Conservation (phyloP, 2,797 vertebrate genomes). For the Galagoides demidoff region DNA sequence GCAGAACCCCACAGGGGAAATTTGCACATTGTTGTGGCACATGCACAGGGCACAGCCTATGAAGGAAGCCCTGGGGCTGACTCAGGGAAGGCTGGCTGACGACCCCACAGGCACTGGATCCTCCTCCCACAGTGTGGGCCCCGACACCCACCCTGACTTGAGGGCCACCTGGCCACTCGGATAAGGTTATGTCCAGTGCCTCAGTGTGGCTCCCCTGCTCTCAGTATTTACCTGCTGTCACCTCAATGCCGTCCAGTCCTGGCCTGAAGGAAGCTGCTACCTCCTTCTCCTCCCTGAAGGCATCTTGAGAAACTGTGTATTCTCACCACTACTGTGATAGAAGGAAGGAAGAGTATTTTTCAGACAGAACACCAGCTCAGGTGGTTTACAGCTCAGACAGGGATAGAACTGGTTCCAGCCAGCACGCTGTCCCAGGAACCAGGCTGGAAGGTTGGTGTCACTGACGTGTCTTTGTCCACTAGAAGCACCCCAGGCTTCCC, state of each 20-base stretch:
- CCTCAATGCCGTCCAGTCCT: not conserved
- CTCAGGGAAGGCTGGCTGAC: not conserved
- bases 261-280: not conserved
- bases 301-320: not conserved
- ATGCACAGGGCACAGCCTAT: not conserved
- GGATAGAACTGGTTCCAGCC: not conserved
- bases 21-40: not conserved
- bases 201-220: not conserved
- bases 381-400: not conserved
- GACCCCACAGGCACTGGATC: not conserved
- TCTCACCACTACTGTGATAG: not conserved
- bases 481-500: not conserved
- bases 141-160: rapidly evolving
- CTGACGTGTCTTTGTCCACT: not conserved
- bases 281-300: not conserved
- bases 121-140: not conserved
- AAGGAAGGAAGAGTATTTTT: not conserved
- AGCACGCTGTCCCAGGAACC: not conserved
- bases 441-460: not conserved
- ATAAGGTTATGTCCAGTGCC: not conserved
- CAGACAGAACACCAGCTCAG: not conserved
- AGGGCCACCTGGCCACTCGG: not conserved
- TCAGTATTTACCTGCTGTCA: not conserved
- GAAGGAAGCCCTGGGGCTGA: not conserved
- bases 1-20: not conserved